Percentiles rank a stretch among this genome's conserved stretches.
phyloP scores from a whole-genome alignment of 2,797 vertebrate genomes.

The Valencia hispanica region DNA sequence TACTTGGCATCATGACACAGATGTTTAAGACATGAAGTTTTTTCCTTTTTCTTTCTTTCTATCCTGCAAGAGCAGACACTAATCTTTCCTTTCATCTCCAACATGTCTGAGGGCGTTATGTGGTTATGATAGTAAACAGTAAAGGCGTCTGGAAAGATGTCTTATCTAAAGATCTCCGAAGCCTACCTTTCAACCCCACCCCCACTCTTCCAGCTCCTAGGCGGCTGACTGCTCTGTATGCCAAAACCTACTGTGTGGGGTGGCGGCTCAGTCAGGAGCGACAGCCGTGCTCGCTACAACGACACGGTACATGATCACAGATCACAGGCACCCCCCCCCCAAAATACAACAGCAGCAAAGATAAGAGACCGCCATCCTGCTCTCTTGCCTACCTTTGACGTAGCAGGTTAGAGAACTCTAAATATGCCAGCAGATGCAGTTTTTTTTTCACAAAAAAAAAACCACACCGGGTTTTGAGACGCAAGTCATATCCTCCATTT shows the following conservation, averaged over 20 bases:
- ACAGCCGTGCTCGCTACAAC: slow-evolving; percentile 73
- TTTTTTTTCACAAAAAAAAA: too few relatives aligned
- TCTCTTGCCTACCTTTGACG: slow-evolving; percentile 69
- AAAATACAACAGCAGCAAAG: slow-evolving; percentile 72
- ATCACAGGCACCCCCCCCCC: slow-evolving; percentile 76
- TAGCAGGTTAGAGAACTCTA: slow-evolving; percentile 58
- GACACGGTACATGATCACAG: slow-evolving; percentile 77
- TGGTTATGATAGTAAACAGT: slow-evolving; percentile 80
- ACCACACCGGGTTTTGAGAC: slow-evolving; percentile 62
- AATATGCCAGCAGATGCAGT: slow-evolving; percentile 61
- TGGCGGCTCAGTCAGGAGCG: slow-evolving; percentile 72
- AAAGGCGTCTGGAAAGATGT: slow-evolving; percentile 76
- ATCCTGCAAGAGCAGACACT: slow-evolving; percentile 61
- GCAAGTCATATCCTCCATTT: slow-evolving; percentile 53
- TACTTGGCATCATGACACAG: slow-evolving; percentile 54
- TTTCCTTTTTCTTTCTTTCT: slow-evolving; percentile 57
- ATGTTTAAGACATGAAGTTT: slow-evolving; percentile 68
- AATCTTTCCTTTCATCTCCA: slow-evolving; percentile 77
- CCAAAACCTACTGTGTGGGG: slow-evolving; percentile 55
- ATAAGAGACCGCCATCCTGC: slow-evolving; percentile 71
- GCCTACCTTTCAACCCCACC: slow-evolving; percentile 62
- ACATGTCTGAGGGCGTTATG: slow-evolving; percentile 79
- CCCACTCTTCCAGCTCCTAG: slow-evolving; percentile 50
- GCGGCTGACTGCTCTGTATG: slow-evolving; percentile 64
- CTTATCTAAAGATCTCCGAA: slow-evolving; percentile 77